Evolutionary conservation across 2,113 vertebrate genomes (phyloP).

Genomic region (Pachyramphus minor): DNA sequence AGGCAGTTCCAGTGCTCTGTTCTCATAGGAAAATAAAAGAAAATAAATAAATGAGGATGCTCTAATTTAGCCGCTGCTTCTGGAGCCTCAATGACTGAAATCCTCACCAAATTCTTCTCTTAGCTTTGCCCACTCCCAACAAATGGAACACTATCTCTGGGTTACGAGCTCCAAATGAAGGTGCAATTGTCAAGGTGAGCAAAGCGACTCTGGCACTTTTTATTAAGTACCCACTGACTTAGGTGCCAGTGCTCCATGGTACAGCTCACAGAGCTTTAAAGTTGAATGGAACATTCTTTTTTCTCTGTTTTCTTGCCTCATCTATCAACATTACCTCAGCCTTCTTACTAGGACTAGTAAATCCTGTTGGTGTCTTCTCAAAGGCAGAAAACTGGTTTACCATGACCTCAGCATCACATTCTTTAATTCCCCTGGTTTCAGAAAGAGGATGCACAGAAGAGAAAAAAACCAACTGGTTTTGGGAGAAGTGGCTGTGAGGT

Average conservation of each 20-base stretch:
- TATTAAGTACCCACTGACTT: not conserved
- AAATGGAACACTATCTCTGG: not conserved
- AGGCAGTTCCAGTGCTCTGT: not conserved
- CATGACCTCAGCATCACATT: not conserved
- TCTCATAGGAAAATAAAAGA: not conserved
- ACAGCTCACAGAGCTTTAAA: not conserved
- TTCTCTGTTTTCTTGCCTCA: not conserved
- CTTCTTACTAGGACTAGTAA: not conserved
- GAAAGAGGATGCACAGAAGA: not conserved
- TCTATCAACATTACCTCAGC: not conserved
- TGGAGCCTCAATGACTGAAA: not conserved
- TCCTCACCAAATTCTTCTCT: not conserved
- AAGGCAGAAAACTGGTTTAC: not conserved
- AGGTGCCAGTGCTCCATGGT: not conserved
- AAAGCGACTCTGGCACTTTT: not conserved
- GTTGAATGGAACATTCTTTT: not conserved
- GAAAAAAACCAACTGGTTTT: not conserved
- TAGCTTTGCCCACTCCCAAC: not conserved
- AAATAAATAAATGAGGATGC: not conserved
- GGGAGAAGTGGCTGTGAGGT: not conserved
- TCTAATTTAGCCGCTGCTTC: not conserved
- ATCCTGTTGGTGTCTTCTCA: not conserved
- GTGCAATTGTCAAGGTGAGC: not conserved
- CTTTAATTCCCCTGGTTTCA: not conserved
- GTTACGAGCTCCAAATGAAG: not conserved